These are phyloP conservation scores for Octodonta nipae DNA, from an alignment of 2,888 invertebrate genomes.

Conservation along the genomic window DNA sequence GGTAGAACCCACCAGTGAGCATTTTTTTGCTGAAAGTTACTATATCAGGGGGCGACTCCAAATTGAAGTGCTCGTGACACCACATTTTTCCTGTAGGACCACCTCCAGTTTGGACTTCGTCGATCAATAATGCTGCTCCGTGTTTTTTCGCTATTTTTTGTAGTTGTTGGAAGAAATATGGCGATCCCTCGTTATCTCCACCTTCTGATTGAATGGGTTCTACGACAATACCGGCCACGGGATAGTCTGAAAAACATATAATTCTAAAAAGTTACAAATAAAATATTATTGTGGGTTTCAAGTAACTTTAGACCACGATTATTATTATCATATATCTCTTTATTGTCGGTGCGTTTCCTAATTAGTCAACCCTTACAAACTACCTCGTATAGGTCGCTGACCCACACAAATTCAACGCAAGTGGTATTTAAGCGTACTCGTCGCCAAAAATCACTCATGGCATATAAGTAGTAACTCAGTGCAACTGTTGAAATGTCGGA, in stretches of 20 bases:
- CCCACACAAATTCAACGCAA: too few species aligned
- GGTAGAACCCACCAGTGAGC: constrained; percentile 90
- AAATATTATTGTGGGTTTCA: too few species aligned
- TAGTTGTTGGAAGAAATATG: constrained; percentile 75
- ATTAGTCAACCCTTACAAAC: too few species aligned
- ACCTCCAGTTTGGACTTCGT: constrained; percentile 97
- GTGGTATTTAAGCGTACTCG: too few species aligned
- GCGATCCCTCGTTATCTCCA: constrained; percentile 88
- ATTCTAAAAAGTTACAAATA: too few species aligned
- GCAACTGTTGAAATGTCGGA: too few species aligned
- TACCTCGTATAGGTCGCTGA: too few species aligned
- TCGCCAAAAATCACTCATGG: too few species aligned
- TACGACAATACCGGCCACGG: constrained; percentile 82
- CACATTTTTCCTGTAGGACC: constrained; percentile 97
- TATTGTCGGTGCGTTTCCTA: too few species aligned
- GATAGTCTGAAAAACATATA: constrained; percentile 33
- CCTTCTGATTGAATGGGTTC: constrained; percentile 98
- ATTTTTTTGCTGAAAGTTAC: constrained; percentile 98
- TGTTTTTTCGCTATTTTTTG: constrained; percentile 68
- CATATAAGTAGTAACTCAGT: too few species aligned
- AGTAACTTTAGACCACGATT: too few species aligned
- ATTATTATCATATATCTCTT: too few species aligned
- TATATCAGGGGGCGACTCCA: constrained; percentile 76
- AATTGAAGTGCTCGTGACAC: constrained; percentile 88
- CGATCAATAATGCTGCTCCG: constrained; percentile 71